Conservation (phyloP, 92 coral and sea anemone species). For the Heliopora coerulea region DNA sequence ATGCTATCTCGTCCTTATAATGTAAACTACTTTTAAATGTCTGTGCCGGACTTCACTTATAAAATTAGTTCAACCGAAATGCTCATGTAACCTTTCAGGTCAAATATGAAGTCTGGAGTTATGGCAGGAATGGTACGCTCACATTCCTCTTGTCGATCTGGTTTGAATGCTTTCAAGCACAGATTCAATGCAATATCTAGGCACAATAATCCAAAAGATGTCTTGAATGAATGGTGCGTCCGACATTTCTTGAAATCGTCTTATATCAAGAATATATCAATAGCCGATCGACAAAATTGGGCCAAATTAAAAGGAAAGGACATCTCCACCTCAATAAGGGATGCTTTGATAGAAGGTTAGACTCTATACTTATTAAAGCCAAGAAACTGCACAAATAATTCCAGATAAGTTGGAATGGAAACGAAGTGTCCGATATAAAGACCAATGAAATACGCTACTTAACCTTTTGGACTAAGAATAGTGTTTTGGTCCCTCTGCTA, state of each 20-base stretch:
- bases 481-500: too few species aligned
- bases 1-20: too few species aligned
- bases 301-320: not conserved
- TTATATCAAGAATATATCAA: not conserved
- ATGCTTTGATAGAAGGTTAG: slow-evolving; percentile 31
- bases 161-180: slow-evolving; percentile 62
- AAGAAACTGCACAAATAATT: too few species aligned
- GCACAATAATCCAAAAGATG: slow-evolving; percentile 10
- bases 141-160: slow-evolving; percentile 70
- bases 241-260: not conserved
- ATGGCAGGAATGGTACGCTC: slow-evolving; percentile 90
- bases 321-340: slow-evolving; percentile 12
- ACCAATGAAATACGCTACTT: too few species aligned
- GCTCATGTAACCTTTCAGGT: not conserved
- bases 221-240: slow-evolving; percentile 1
- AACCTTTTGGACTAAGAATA: too few species aligned
- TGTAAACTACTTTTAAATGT: too few species aligned
- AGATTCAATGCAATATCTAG: not conserved
- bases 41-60: too few species aligned
- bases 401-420: too few species aligned
- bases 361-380: too few species aligned
- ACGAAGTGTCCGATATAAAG: too few species aligned
- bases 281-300: slow-evolving; percentile 14
- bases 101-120: slow-evolving; percentile 72
- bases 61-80: too few species aligned